These are phyloP conservation scores for Achatina immaculata DNA, from an alignment of 1,140 invertebrate species.

Conservation along the genomic window DNA sequence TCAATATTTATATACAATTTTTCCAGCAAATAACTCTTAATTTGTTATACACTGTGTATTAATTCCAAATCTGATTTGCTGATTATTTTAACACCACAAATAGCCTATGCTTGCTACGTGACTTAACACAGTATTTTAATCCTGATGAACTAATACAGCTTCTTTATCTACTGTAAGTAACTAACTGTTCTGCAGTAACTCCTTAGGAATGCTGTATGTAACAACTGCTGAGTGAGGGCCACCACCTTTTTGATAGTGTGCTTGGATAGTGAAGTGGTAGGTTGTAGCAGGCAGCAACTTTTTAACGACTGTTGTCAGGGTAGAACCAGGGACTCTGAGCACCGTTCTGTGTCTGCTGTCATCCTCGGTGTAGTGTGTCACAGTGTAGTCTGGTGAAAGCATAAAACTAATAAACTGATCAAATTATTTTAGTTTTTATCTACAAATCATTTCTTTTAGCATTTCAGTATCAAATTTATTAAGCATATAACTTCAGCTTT, in stretches of 20 bases:
- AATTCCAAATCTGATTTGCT: too few species aligned
- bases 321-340: neutral
- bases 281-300: constrained; percentile 14
- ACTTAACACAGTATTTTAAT: too few species aligned
- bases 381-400: constrained; percentile 29
- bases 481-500: too few species aligned
- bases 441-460: too few species aligned
- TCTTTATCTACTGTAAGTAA: neutral
- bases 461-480: too few species aligned
- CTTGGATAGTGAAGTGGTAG: constrained; percentile 38
- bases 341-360: constrained; percentile 23
- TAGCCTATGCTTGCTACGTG: too few species aligned
- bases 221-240: constrained; percentile 34
- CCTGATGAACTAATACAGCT: too few species aligned
- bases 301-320: constrained; percentile 1
- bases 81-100: too few species aligned
- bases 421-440: too few species aligned
- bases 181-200: neutral
- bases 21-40: too few species aligned
- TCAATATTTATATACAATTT: too few species aligned
- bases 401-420: neutral
- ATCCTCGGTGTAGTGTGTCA: constrained; percentile 29
- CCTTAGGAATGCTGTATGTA: constrained; percentile 39
- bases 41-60: too few species aligned
- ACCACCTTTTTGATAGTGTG: constrained; percentile 8